A percentile compares a stretch with the other conserved stretches of the same genome.
phyloP scores from a whole-genome alignment of 2,113 vertebrate species.

The Zosterops borbonicus region DNA sequence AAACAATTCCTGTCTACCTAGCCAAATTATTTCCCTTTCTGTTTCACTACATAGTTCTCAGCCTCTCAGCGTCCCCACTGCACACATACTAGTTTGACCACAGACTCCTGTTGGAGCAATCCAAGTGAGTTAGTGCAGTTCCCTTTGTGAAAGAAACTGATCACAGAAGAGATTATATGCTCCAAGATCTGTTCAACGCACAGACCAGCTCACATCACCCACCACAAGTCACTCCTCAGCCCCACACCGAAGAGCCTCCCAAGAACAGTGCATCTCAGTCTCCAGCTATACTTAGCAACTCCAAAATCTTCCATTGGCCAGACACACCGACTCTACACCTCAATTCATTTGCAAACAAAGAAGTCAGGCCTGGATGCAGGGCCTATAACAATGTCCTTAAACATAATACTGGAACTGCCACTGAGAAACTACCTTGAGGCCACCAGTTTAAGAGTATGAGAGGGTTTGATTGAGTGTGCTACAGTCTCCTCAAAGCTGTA shows the following conservation, averaged over 20 bases:
- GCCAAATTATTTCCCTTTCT: neutral
- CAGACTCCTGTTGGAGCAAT: neutral
- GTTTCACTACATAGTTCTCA: neutral
- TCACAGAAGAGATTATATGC: neutral
- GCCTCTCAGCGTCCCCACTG: neutral
- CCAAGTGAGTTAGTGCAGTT: neutral
- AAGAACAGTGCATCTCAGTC: rapidly evolving
- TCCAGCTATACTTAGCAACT: neutral
- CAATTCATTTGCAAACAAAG: neutral
- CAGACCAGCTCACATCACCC: neutral
- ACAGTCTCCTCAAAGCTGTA: neutral
- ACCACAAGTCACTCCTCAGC: neutral
- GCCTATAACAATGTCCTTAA: neutral
- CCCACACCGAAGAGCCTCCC: neutral
- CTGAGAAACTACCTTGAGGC: neutral
- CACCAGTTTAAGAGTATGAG: neutral
- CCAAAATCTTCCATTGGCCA: neutral
- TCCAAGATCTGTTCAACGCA: neutral
- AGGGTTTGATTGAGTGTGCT: neutral
- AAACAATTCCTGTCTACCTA: neutral
- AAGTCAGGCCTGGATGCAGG: neutral
- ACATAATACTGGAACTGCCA: neutral
- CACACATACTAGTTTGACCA: neutral
- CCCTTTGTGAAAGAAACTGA: neutral
- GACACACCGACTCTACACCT: neutral